These are phyloP conservation scores for Nymphalis polychloros DNA, from an alignment of 2,888 invertebrate genomes.

Conservation along the genomic window DNA sequence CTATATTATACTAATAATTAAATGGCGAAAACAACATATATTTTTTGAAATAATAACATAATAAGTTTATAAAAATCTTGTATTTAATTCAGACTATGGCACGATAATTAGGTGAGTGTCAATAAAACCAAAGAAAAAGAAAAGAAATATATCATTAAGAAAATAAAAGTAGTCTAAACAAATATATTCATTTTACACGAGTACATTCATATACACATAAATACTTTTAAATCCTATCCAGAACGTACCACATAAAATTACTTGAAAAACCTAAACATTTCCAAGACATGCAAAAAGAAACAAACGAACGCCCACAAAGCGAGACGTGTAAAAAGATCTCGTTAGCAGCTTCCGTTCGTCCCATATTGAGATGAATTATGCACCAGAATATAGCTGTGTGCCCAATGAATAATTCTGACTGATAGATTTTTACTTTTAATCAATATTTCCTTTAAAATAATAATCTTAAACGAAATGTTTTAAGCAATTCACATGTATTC, in stretches of 20 bases:
- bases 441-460: not conserved
- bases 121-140: too few species aligned
- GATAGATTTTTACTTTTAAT: not conserved
- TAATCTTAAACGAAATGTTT: not conserved
- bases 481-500: not conserved
- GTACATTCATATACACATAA: not conserved
- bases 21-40: too few species aligned
- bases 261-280: conserved; percentile 23
- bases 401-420: conserved; percentile 14
- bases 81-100: too few species aligned
- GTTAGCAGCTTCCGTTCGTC: conserved; percentile 51
- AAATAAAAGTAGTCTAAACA: too few species aligned
- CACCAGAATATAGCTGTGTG: conserved; percentile 40
- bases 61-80: too few species aligned
- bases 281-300: conserved; percentile 27
- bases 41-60: too few species aligned
- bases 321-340: conserved; percentile 49
- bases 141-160: too few species aligned
- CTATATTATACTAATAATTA: too few species aligned
- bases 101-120: too few species aligned
- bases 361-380: conserved; percentile 46
- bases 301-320: conserved; percentile 31
- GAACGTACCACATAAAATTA: not conserved
- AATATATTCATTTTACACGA: too few species aligned
- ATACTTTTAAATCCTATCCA: not conserved